Percentiles rank a stretch among this genome's conserved stretches.
Conservation (phyloP, 2,888 invertebrate species). For the Orchesellides sinensis region DNA sequence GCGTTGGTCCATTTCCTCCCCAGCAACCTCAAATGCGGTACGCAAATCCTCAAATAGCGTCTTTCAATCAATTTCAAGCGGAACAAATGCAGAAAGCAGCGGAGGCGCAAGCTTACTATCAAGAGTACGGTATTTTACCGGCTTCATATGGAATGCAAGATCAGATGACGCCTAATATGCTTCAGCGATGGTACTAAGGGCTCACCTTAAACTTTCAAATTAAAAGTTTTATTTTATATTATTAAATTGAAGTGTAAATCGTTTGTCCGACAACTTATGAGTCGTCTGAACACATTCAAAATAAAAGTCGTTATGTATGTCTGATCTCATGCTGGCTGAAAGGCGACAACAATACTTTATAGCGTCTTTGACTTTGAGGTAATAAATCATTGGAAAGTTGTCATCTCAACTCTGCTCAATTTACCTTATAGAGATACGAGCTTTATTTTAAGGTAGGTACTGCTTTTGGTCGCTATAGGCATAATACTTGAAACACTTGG, state of each 20-base stretch:
- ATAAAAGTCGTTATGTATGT: too few species aligned
- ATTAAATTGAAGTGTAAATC: too few species aligned
- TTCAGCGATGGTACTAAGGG: neutral
- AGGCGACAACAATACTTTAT: neutral
- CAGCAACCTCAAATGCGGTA: neutral
- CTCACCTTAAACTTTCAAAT: neutral
- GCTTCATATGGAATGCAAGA: neutral
- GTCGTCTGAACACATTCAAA: neutral
- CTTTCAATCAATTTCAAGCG: neutral
- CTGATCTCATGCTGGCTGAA: neutral
- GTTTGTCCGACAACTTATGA: neutral
- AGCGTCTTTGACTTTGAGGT: neutral
- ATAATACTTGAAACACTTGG: too few species aligned
- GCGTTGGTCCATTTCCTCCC: neutral
- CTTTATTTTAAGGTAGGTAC: neutral
- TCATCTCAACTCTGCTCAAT: neutral
- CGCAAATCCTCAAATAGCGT: neutral
- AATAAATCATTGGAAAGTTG: neutral
- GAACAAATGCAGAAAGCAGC: neutral
- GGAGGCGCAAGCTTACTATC: neutral
- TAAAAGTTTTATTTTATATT: neutral
- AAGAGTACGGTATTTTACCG: neutral
- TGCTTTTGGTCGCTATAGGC: too few species aligned
- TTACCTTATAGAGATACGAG: neutral
- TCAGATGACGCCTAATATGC: neutral